Evolutionary conservation across 2,888 invertebrate species (phyloP), one percentile per base, ranked within the genome.

Genomic region (Eilema depressum): DNA sequence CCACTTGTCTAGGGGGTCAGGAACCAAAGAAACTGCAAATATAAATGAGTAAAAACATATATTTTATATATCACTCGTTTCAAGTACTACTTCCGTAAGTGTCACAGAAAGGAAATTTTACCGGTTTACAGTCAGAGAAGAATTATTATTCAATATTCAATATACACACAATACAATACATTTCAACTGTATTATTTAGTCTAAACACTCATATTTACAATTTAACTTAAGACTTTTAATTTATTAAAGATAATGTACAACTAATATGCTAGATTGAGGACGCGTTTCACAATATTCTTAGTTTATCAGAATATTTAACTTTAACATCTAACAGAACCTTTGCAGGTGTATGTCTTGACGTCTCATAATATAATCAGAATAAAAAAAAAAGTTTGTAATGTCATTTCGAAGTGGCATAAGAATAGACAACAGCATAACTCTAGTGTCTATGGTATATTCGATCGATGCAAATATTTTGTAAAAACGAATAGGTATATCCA

Each of bases 21-120:
- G 5, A 64, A 71, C 78, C 69, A 82, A 88, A 63, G 17, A 69
- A 92, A 91, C 86, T 82, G 87, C 85, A 83, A 77, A 75, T 81
- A 78, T 89, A 93, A 93, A 93, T 94, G 93, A 94, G 94, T 95
- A 95, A 91, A 95, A 95, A 95, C 95, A 95, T 95, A 94, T 95
- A 94, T 94, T 94, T 92, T 90, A 93, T 94, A 94, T 95, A 94
- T 83, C 83, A 83, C 81, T 83, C 81, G 81, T 76, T 85, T 90
- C 87, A 89, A 87, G 84, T 86, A 87, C 91, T 92, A 93, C 93
- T 89, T 76, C 80, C 82, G 79, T 82, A 83, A 79, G 79, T 81
- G 78, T 82, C 82, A 76, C 63, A 74, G 70, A 82, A 82, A 79
- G 61, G 63, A 79, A 82, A 73, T 74, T 81, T 63, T 14, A 25